Conservation (phyloP, 2,797 vertebrate species). For the Kryptopterus vitreolus region DNA sequence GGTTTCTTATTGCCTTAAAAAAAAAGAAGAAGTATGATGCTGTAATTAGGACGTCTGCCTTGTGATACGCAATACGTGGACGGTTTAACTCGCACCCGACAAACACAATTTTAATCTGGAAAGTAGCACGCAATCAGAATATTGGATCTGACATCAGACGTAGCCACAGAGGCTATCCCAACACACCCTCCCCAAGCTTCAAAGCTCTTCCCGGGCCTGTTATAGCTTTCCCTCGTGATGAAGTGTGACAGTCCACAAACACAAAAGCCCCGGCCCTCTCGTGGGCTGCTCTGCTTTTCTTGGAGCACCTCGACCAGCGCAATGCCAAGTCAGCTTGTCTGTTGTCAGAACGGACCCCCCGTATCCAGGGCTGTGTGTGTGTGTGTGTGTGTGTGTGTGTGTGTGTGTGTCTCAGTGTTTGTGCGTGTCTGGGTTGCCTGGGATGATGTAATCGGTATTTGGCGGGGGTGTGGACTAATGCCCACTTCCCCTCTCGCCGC, state of each 20-base stretch:
- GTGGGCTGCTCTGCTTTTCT: conserved; percentile 83
- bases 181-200: conserved; percentile 81
- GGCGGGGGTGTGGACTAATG: conserved; percentile 28
- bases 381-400: no score
- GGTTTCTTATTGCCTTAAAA: conserved; percentile 56
- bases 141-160: conserved; percentile 87
- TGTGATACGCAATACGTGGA: conserved; percentile 76
- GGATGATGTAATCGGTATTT: conserved; percentile 79
- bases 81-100: conserved; percentile 76
- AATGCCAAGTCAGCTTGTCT: conserved; percentile 93
- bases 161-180: conserved; percentile 80
- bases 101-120: conserved; percentile 82
- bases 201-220: conserved; percentile 88
- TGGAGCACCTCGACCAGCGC: conserved; percentile 70
- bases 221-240: conserved; percentile 92
- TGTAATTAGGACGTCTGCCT: conserved; percentile 71
- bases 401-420: conserved; percentile 73
- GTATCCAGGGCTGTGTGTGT: conserved; percentile 76
- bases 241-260: conserved; percentile 97
- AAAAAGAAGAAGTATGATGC: conserved; percentile 57
- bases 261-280: conserved; percentile 90
- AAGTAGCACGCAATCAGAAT: conserved; percentile 81
- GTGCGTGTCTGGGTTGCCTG: conserved; percentile 71
- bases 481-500: conserved; percentile 28
- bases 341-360: conserved; percentile 86